Percentiles rank a stretch among this genome's conserved stretches.
phyloP scores from a whole-genome alignment of 2,888 invertebrate genomes.

The Drosophila phalerata region DNA sequence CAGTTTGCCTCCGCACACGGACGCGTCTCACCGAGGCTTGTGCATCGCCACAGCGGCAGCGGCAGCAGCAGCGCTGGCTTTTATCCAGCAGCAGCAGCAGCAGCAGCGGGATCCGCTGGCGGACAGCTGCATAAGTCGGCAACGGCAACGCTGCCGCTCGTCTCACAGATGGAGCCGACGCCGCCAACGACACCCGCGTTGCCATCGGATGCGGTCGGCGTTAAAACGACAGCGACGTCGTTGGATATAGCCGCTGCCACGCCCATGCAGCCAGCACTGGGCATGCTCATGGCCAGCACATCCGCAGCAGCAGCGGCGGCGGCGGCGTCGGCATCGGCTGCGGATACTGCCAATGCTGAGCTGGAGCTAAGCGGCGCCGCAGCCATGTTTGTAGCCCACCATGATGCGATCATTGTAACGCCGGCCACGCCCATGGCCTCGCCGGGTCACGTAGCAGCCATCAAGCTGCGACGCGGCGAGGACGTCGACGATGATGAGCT shows the following conservation, averaged over 20 bases:
- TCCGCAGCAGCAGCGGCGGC: slow-evolving; percentile 61
- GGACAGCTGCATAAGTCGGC: slow-evolving; percentile 84
- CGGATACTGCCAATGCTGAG: slow-evolving; percentile 40
- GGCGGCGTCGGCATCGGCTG: slow-evolving; percentile 42
- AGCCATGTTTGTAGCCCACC: slow-evolving; percentile 69
- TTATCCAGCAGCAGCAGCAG: slow-evolving; percentile 83
- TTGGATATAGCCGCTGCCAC: slow-evolving; percentile 56
- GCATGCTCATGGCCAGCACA: slow-evolving; percentile 65
- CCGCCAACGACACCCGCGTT: slow-evolving; percentile 84
- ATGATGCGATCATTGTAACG: slow-evolving; percentile 85
- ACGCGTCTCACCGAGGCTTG: slow-evolving; percentile 82
- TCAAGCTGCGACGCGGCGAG: slow-evolving; percentile 67
- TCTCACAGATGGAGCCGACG: slow-evolving; percentile 84
- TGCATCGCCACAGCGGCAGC: slow-evolving; percentile 84
- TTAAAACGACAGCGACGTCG: slow-evolving; percentile 9
- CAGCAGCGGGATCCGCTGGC: slow-evolving; percentile 61
- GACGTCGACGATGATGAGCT: slow-evolving; percentile 63
- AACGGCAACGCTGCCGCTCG: slow-evolving; percentile 85
- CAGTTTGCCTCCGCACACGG: slow-evolving; percentile 77
- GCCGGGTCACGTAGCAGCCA: slow-evolving; percentile 82
- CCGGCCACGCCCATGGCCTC: slow-evolving; percentile 86
- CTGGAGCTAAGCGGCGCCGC: slow-evolving; percentile 59
- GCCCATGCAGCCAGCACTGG: slow-evolving; percentile 8
- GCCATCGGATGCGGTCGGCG: slow-evolving; percentile 71
- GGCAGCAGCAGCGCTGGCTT: slow-evolving; percentile 83